Conservation (phyloP, 2,888 invertebrate genomes). For the Pediacus dermestoides region DNA sequence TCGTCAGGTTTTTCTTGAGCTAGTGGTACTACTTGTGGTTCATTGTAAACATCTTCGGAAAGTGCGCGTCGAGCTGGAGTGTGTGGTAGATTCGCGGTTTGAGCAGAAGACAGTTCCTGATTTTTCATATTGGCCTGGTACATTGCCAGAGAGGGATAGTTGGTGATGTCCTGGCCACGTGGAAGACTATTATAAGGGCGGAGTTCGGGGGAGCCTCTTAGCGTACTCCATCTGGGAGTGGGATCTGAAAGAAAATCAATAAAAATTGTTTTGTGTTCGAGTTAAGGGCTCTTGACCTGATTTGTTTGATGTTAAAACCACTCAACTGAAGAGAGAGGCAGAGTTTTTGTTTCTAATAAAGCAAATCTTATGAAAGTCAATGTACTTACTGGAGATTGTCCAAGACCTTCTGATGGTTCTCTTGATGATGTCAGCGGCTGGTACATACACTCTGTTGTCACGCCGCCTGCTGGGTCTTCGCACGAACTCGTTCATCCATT, state of each 20-base stretch:
- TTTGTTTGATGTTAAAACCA: too few relatives aligned
- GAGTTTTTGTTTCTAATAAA: too few relatives aligned
- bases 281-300: too few relatives aligned
- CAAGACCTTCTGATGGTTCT: slow-evolving; percentile 66
- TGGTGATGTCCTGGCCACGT: slow-evolving; percentile 52
- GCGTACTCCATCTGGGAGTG: slow-evolving; percentile 53
- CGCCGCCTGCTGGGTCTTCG: slow-evolving; percentile 54
- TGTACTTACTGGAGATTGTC: slow-evolving; percentile 67
- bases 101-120: slow-evolving; percentile 19
- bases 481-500: slow-evolving; percentile 66
- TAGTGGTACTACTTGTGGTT: slow-evolving; percentile 13
- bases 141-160: slow-evolving; percentile 44
- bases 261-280: too few relatives aligned
- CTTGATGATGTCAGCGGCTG: slow-evolving; percentile 63
- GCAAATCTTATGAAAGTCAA: too few relatives aligned
- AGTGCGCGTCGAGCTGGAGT: slow-evolving; percentile 37
- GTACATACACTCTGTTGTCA: slow-evolving; percentile 51
- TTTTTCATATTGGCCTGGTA: slow-evolving; percentile 32
- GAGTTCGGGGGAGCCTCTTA: slow-evolving; percentile 55
- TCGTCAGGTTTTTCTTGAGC: background rate
- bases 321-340: too few relatives aligned
- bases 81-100: slow-evolving; percentile 21
- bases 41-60: slow-evolving; percentile 44
- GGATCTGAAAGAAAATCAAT: slow-evolving; percentile 50
- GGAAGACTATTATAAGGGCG: slow-evolving; percentile 61